These are phyloP conservation scores for Sabellastarte sp. DNA, from an alignment of 2,888 invertebrate species.

Conservation along the genomic window DNA sequence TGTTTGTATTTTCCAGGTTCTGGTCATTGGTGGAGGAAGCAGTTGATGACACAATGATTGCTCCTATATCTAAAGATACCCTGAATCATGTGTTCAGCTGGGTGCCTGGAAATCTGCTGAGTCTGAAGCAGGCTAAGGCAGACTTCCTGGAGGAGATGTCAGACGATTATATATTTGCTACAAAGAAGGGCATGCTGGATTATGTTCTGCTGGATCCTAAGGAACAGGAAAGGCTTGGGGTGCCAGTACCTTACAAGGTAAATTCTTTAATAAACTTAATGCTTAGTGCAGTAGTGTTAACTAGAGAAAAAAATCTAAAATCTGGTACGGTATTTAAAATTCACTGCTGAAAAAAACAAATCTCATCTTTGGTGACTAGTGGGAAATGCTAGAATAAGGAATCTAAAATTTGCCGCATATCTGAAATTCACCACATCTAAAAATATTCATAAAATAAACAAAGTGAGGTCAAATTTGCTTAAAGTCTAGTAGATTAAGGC, in stretches of 20 bases:
- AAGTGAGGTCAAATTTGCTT: no score
- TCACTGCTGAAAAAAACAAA: no score
- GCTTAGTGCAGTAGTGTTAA: no score
- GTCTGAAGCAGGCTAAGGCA: background rate
- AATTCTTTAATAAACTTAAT: no score
- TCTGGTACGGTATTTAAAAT: no score
- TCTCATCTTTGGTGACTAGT: no score
- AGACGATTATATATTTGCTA: constrained; percentile 65
- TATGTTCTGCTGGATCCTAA: constrained; percentile 71
- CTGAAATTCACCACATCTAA: no score
- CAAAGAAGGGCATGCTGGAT: constrained; percentile 69
- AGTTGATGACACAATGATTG: constrained; percentile 49
- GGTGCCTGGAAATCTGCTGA: constrained; percentile 39
- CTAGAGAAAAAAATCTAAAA: no score
- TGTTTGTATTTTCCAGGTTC: constrained; percentile 39
- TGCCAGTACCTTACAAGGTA: constrained; percentile 49
- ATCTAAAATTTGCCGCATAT: no score
- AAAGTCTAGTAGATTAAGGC: no score
- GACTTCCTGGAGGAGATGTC: constrained; percentile 55
- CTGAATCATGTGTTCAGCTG: constrained; percentile 42
- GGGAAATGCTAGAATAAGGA: no score
- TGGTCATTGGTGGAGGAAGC: constrained; percentile 46
- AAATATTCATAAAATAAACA: no score
- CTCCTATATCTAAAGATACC: constrained; percentile 41
- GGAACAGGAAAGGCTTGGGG: constrained; percentile 67